Conservation (phyloP, 2,888 invertebrate species). For the Diloba caeruleocephala region DNA sequence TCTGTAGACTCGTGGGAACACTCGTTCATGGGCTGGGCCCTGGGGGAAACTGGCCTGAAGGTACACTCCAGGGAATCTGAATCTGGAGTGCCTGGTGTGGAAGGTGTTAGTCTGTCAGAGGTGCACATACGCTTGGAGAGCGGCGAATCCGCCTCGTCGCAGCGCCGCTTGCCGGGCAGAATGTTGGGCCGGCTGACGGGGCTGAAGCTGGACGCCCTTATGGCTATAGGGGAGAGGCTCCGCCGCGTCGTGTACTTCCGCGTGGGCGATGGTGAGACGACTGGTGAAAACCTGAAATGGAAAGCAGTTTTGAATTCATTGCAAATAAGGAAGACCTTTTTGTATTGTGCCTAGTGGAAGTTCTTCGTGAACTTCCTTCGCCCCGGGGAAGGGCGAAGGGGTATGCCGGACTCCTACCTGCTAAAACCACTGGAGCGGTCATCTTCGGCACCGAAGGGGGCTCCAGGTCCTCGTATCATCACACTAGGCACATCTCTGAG, state of each 20-base stretch:
- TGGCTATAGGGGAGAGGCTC: slow-evolving; percentile 96
- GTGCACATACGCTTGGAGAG: slow-evolving; percentile 81
- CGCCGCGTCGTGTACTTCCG: slow-evolving; percentile 94
- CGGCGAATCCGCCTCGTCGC: slow-evolving; percentile 89
- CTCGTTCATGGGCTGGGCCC: slow-evolving; percentile 75
- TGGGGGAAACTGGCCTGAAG: slow-evolving; percentile 84
- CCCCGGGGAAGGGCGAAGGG: too few relatives aligned
- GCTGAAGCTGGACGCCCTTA: slow-evolving; percentile 93
- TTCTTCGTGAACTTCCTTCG: too few relatives aligned
- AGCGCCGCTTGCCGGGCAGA: slow-evolving; percentile 90
- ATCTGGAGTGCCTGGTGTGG: slow-evolving; percentile 83
- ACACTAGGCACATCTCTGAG: too few relatives aligned
- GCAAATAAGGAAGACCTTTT: neutral
- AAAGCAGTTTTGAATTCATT: neutral
- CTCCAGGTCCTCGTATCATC: too few relatives aligned
- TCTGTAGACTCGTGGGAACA: slow-evolving; percentile 65
- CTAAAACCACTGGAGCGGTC: too few relatives aligned
- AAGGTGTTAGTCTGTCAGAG: slow-evolving; percentile 72
- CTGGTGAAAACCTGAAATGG: slow-evolving; percentile 84
- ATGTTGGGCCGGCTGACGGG: slow-evolving; percentile 89
- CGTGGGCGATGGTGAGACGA: slow-evolving; percentile 95
- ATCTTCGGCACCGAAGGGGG: too few relatives aligned
- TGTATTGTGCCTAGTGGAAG: too few relatives aligned
- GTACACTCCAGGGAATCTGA: slow-evolving; percentile 85
- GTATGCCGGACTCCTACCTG: too few relatives aligned